Evolutionary conservation across 2,888 invertebrate genomes (phyloP).

Genomic region (Spisula subtruncata): DNA sequence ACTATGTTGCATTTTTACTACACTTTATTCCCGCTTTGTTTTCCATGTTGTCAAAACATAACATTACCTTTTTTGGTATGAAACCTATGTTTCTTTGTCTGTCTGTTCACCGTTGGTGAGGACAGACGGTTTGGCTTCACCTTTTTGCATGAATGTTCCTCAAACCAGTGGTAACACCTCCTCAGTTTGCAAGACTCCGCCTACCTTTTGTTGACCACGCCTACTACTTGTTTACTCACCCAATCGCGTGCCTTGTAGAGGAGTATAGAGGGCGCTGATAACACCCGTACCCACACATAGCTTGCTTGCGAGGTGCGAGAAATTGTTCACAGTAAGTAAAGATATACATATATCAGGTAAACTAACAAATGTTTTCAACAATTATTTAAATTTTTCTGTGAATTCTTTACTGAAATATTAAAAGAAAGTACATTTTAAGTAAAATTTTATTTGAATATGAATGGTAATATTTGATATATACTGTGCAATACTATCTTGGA

Average conservation of each 20-base stretch:
- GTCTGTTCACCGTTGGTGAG: neutral
- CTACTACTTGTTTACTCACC: slow-evolving; percentile 44
- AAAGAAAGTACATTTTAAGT: neutral
- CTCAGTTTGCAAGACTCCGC: slow-evolving; percentile 38
- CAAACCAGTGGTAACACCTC: slow-evolving; percentile 31
- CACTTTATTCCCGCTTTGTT: slow-evolving; percentile 3
- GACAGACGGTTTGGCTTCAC: neutral
- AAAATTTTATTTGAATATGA: too few relatives aligned
- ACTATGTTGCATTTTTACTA: slow-evolving; percentile 28
- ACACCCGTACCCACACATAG: slow-evolving; percentile 33
- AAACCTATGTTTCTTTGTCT: neutral
- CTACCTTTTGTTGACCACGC: slow-evolving; percentile 38
- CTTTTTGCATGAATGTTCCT: slow-evolving; percentile 35
- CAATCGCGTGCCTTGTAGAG: slow-evolving; percentile 46
- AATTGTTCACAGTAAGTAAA: slow-evolving; percentile 43
- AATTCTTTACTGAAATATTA: neutral
- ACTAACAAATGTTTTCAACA: neutral
- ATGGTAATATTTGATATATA: neutral
- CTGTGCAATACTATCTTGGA: neutral
- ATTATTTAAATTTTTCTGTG: neutral
- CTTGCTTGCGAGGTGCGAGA: slow-evolving; percentile 61
- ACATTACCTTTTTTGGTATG: neutral
- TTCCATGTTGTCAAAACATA: slow-evolving; percentile 15
- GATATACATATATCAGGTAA: neutral
- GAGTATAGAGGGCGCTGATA: slow-evolving; percentile 47